These are phyloP conservation scores for Hermodice carunculata DNA, from an alignment of 2,888 invertebrate genomes.

Conservation along the genomic window DNA sequence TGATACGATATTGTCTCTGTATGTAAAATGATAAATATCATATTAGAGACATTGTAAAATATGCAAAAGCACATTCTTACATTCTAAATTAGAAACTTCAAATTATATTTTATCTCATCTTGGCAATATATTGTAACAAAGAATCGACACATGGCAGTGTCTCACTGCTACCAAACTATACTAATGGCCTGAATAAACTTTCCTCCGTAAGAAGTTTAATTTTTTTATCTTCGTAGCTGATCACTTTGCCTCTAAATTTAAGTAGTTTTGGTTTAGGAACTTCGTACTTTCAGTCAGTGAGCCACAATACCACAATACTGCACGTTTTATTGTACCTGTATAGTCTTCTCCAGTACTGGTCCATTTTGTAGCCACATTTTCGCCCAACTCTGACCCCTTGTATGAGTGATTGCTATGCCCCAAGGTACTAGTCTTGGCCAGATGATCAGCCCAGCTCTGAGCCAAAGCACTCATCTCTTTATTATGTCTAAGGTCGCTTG, in stretches of 20 bases:
- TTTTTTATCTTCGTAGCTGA: no score
- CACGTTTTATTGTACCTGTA: conserved; percentile 46
- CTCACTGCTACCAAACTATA: not conserved
- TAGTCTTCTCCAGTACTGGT: conserved; percentile 56
- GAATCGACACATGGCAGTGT: no score
- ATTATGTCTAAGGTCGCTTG: conserved; percentile 46
- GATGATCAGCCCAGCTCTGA: conserved; percentile 89
- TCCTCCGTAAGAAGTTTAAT: no score
- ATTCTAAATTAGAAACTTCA: no score
- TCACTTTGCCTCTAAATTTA: no score
- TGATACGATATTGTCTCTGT: no score
- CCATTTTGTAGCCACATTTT: conserved; percentile 66
- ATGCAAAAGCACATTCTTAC: no score
- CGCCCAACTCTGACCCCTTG: conserved; percentile 76
- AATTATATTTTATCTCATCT: no score
- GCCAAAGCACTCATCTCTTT: conserved; percentile 66
- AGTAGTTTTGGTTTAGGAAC: not conserved
- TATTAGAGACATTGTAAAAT: no score
- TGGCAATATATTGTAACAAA: no score
- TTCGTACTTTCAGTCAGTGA: not conserved
- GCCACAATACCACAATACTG: not conserved
- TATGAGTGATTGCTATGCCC: conserved; percentile 81
- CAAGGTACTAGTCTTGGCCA: conserved; percentile 85
- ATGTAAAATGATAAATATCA: no score
- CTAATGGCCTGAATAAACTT: not conserved